Evolutionary conservation across 2,113 vertebrate species (phyloP).

Genomic region (Notechis scutatus): DNA sequence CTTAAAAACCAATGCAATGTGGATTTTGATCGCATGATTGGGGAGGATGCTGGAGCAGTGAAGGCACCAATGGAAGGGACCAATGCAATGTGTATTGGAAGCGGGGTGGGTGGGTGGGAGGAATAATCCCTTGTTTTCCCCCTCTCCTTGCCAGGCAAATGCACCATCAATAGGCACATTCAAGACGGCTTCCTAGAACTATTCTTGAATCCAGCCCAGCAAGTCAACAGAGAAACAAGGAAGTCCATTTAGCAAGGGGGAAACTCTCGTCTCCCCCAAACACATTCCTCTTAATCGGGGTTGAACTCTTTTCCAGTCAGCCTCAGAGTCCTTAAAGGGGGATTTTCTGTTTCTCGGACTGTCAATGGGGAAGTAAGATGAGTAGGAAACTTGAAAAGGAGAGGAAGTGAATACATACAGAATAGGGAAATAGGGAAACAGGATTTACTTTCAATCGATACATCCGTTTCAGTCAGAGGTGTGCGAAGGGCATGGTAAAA

Average conservation of each 20-base stretch:
- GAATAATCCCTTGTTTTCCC: background rate
- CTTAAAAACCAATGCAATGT: background rate
- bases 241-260: background rate
- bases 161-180: slow-evolving; percentile 9
- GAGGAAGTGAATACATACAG: background rate
- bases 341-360: background rate
- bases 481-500: background rate
- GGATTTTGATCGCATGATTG: too few species aligned
- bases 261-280: background rate
- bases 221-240: background rate
- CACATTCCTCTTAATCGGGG: background rate
- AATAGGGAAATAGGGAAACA: background rate
- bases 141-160: background rate
- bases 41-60: too few species aligned
- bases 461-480: background rate
- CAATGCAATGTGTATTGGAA: background rate
- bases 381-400: background rate
- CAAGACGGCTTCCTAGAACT: background rate
- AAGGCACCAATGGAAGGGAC: too few species aligned
- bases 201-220: background rate
- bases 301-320: background rate
- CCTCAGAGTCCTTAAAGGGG: background rate
- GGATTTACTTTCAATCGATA: background rate
- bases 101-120: too few species aligned
- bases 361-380: background rate